phyloP scores from a whole-genome alignment of 2,888 invertebrate species.

The Melanotus villosus region DNA sequence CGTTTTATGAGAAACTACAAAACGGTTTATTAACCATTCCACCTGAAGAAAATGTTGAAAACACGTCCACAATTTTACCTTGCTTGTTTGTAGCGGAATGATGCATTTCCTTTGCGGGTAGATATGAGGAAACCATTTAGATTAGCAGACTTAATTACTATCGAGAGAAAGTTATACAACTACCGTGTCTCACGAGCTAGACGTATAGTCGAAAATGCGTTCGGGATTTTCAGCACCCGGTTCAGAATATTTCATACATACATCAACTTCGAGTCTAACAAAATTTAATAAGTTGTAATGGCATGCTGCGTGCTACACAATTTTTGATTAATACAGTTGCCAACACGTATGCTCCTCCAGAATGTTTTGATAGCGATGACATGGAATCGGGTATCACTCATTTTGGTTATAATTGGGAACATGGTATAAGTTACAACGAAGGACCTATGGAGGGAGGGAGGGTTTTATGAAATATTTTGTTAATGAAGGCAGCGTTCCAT shows the following conservation, averaged over 20 bases:
- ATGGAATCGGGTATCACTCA: conserved; percentile 26
- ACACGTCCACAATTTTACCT: conserved; percentile 29
- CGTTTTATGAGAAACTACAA: conserved; percentile 32
- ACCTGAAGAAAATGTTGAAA: conserved; percentile 30
- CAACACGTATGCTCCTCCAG: conserved; percentile 33
- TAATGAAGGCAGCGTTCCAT: conserved; percentile 35
- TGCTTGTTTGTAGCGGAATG: conserved; percentile 53
- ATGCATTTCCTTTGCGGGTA: conserved; percentile 44
- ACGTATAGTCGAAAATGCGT: conserved; percentile 47
- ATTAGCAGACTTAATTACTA: conserved; percentile 18
- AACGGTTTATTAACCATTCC: conserved; percentile 26
- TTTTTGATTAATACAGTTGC: conserved; percentile 40
- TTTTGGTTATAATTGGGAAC: neutral
- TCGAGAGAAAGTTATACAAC: conserved; percentile 48
- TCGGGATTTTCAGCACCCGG: conserved; percentile 45
- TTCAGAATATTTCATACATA: conserved; percentile 46
- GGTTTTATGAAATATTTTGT: conserved; percentile 33
- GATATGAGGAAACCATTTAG: conserved; percentile 50
- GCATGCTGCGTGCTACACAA: conserved; percentile 48
- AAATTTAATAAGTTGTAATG: conserved; percentile 43
- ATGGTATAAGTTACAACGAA: conserved; percentile 6
- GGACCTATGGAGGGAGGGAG: conserved; percentile 17
- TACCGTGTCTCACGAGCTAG: conserved; percentile 51
- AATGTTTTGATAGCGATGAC: conserved; percentile 37
- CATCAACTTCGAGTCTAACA: conserved; percentile 42